Percentiles rank a stretch among this genome's conserved stretches.
Conservation (phyloP, 2,797 vertebrate genomes). For the Poecilia velifera region DNA sequence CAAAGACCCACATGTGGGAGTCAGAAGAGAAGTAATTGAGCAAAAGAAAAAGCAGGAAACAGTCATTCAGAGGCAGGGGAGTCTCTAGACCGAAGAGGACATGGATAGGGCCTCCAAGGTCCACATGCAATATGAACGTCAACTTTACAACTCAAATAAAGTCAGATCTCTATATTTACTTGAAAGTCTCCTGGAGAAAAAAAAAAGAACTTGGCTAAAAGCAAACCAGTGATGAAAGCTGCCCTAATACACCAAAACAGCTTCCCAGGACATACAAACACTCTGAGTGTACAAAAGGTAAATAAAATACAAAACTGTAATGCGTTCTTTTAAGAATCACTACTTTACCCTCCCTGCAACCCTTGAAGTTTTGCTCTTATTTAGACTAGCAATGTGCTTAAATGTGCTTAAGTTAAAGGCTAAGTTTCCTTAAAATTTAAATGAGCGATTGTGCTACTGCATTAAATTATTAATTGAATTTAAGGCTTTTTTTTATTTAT, state of each 20-base stretch:
- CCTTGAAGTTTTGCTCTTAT: background rate
- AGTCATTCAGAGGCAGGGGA: constrained; percentile 61
- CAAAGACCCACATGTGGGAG: constrained; percentile 73
- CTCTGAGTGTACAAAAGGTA: background rate
- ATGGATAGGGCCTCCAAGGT: constrained; percentile 49
- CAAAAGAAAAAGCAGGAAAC: constrained; percentile 67
- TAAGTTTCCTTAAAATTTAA: background rate
- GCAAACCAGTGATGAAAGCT: constrained; percentile 5
- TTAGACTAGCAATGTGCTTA: background rate
- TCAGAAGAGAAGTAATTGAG: constrained; percentile 75
- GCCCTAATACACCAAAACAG: background rate
- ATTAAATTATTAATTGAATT: background rate
- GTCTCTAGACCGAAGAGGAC: constrained; percentile 54
- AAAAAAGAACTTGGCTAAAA: constrained; percentile 32
- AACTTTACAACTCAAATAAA: constrained; percentile 44
- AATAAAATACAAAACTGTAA: constrained; percentile 3
- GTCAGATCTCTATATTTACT: constrained; percentile 44
- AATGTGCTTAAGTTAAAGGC: background rate
- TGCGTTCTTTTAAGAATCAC: background rate
- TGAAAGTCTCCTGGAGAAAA: constrained; percentile 36
- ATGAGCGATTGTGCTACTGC: background rate
- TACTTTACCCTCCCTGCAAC: background rate
- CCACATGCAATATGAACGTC: constrained; percentile 37
- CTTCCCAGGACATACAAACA: background rate
- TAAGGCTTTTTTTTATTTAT: background rate